Percentiles rank a stretch among this genome's conserved stretches.
phyloP scores from a whole-genome alignment of 1,140 invertebrate genomes.

The Aradophagus sp. region DNA sequence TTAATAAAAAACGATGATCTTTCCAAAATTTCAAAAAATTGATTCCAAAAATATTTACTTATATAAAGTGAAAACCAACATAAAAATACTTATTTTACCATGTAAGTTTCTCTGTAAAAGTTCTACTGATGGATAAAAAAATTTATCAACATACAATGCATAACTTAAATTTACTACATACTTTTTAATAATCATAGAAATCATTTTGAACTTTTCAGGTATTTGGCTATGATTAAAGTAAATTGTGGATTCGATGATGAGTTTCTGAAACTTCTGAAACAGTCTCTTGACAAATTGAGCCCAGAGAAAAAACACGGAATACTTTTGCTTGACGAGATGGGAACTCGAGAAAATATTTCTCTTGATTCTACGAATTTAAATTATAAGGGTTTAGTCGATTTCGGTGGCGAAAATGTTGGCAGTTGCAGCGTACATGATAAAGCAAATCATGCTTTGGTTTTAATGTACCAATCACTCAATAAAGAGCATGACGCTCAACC shows the following conservation, averaged over 20 bases:
- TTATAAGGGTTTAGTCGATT: constrained; percentile 24
- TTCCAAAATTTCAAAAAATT: no score
- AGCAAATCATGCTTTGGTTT: constrained; percentile 46
- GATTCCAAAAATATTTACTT: no score
- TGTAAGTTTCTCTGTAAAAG: no score
- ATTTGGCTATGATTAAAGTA: constrained; percentile 4
- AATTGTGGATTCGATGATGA: constrained; percentile 13
- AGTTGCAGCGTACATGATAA: constrained; percentile 3
- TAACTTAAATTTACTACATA: no score
- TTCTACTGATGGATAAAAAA: no score
- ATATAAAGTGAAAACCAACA: no score
- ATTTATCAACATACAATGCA: no score
- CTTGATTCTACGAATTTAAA: constrained; percentile 17
- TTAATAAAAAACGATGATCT: no score
- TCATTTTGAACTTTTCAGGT: not conserved
- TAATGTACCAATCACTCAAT: constrained; percentile 39
- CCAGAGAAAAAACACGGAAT: constrained; percentile 4
- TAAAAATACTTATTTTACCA: no score
- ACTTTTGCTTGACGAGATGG: constrained; percentile 14
- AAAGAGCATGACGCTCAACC: constrained; percentile 21
- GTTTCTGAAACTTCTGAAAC: constrained; percentile 8
- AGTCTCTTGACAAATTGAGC: not conserved
- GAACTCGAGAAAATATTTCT: constrained; percentile 14
- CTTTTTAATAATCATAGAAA: no score
- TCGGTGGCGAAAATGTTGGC: constrained; percentile 6